A percentile compares a stretch with the other conserved stretches of the same genome.
Conservation (phyloP, 1,140 invertebrate species). For the Apolygus lucorum region DNA sequence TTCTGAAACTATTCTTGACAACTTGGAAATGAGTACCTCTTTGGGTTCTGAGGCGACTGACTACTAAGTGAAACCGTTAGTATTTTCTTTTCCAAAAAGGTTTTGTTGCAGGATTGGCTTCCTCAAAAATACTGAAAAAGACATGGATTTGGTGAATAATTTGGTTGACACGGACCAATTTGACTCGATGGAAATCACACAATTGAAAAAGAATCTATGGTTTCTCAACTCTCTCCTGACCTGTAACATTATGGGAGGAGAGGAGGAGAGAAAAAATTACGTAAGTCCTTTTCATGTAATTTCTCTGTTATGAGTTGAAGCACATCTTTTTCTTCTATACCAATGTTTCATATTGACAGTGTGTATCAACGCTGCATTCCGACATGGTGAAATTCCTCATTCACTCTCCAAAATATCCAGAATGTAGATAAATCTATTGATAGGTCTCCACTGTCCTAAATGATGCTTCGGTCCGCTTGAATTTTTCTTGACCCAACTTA, state of each 20-base stretch:
- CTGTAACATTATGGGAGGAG: neutral
- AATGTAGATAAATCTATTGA: too few relatives aligned
- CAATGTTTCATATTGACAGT: too few relatives aligned
- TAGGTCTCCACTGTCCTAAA: too few relatives aligned
- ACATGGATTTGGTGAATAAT: neutral
- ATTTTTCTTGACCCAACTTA: too few relatives aligned
- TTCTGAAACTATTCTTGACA: neutral
- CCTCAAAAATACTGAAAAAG: neutral
- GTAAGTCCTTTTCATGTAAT: neutral
- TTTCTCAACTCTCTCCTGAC: slow-evolving; percentile 14
- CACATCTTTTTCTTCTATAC: too few relatives aligned
- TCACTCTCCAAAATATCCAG: too few relatives aligned
- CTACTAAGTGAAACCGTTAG: too few relatives aligned
- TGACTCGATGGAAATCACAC: slow-evolving; percentile 24
- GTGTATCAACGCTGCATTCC: too few relatives aligned
- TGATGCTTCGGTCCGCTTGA: too few relatives aligned
- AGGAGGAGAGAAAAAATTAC: neutral
- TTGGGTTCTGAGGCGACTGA: too few relatives aligned
- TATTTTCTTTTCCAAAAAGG: too few relatives aligned
- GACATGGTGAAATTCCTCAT: too few relatives aligned
- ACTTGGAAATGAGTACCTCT: neutral
- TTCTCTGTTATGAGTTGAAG: neutral
- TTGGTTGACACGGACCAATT: neutral
- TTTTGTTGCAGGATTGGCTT: neutral
- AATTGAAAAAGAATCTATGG: slow-evolving; percentile 24